Percentiles rank a stretch among this genome's conserved stretches.
These are phyloP conservation scores for Hypercompe scribonia DNA, from an alignment of 2,888 invertebrate species.

Conservation along the genomic window DNA sequence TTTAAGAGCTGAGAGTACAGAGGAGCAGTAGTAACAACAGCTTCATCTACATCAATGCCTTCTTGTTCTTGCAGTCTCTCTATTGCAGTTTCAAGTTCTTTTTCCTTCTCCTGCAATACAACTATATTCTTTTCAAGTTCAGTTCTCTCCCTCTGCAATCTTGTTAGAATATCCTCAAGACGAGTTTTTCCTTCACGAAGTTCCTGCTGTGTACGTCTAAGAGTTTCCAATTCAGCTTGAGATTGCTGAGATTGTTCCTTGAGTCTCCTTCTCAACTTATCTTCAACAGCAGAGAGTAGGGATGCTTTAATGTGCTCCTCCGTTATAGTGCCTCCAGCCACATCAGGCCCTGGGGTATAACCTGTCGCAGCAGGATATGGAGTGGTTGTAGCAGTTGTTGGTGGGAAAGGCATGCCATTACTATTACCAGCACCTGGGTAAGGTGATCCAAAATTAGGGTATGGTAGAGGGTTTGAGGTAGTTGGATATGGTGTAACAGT, in stretches of 20 bases:
- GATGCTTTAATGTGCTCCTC: constrained; percentile 98
- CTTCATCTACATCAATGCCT: constrained; percentile 97
- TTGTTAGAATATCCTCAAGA: constrained; percentile 92
- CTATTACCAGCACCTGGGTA: constrained; percentile 67
- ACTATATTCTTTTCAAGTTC: constrained; percentile 95
- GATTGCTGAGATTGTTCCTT: constrained; percentile 96
- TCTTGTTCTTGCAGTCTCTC: constrained; percentile 92
- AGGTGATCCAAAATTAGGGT: constrained; percentile 82
- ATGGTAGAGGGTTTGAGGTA: constrained; percentile 79
- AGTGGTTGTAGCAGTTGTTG: constrained; percentile 59
- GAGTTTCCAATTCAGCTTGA: constrained; percentile 96
- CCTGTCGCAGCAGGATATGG: constrained; percentile 69
- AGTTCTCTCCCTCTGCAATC: constrained; percentile 91
- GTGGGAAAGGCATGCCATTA: constrained; percentile 66
- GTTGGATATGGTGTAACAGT: constrained; percentile 79
- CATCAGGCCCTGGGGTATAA: constrained; percentile 68
- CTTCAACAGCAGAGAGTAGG: constrained; percentile 97
- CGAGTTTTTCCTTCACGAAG: constrained; percentile 93
- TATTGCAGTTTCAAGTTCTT: constrained; percentile 93
- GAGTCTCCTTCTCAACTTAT: constrained; percentile 94
- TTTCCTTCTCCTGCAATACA: constrained; percentile 94
- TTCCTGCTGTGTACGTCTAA: constrained; percentile 95
- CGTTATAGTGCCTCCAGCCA: constrained; percentile 93
- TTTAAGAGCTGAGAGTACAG: constrained; percentile 98
- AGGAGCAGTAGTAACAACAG: constrained; percentile 98